A percentile compares a stretch with the other conserved stretches of the same genome.
Conservation (phyloP, 2,888 invertebrate species). For the Capitulum mitella region DNA sequence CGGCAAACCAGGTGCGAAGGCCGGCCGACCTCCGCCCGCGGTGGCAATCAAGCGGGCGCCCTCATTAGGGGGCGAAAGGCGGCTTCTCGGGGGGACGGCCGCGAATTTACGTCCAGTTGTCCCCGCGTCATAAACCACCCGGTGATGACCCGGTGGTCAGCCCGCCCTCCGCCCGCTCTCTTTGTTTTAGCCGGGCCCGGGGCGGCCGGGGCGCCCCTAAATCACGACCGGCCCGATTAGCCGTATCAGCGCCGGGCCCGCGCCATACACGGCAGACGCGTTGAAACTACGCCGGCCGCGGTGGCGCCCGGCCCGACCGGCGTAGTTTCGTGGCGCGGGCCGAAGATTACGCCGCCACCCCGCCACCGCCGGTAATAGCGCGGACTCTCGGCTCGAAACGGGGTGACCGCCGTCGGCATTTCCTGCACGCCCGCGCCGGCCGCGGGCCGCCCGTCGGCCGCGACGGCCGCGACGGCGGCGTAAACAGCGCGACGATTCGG, state of each 20-base stretch:
- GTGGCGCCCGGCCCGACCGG: neutral
- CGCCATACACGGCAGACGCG: neutral
- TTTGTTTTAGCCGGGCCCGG: conserved; percentile 15
- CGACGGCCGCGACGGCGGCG: neutral
- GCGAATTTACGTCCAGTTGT: neutral
- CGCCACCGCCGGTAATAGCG: too few species aligned
- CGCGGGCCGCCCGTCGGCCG: neutral
- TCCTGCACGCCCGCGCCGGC: neutral
- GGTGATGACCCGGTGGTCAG: neutral
- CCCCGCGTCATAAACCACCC: neutral
- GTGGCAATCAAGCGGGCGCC: neutral
- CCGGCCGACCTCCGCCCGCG: neutral
- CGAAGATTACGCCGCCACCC: neutral
- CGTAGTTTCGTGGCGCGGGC: neutral
- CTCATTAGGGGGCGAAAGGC: neutral
- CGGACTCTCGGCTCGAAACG: too few species aligned
- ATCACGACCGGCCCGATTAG: neutral
- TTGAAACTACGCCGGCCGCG: neutral
- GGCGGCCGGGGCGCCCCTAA: neutral
- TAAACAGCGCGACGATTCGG: neutral
- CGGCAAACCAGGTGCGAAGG: neutral
- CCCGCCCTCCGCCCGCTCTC: neutral
- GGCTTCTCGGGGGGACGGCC: neutral
- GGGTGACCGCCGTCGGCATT: neutral
- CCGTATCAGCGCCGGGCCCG: neutral